Percentiles rank a stretch among this genome's conserved stretches.
Conservation (phyloP, 2,888 invertebrate species). For the Calephelis perditalis region DNA sequence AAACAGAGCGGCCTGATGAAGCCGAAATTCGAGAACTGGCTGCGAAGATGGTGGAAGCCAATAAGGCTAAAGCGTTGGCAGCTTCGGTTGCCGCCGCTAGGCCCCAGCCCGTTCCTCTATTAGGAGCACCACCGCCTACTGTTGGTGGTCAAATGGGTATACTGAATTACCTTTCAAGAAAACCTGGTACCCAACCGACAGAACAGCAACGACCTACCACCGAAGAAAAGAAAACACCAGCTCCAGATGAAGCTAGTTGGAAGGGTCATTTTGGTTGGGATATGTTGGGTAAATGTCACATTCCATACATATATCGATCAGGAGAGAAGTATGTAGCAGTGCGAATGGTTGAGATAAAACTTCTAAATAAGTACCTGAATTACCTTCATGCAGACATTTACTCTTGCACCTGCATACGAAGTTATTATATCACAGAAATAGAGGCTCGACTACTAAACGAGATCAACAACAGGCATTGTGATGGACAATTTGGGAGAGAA, state of each 20-base stretch:
- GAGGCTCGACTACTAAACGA: constrained; percentile 94
- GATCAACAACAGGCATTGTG: constrained; percentile 95
- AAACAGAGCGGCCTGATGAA: constrained; percentile 89
- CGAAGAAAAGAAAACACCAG: constrained; percentile 63
- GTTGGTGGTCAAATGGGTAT: constrained; percentile 77
- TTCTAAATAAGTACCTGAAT: constrained; percentile 92
- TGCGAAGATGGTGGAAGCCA: constrained; percentile 91
- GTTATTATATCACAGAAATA: constrained; percentile 94
- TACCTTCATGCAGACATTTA: constrained; percentile 93
- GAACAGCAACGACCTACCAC: constrained; percentile 48
- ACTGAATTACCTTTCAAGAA: constrained; percentile 79
- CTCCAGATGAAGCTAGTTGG: constrained; percentile 86
- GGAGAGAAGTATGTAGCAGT: constrained; percentile 95
- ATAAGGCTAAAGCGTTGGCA: constrained; percentile 81
- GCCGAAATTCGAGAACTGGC: constrained; percentile 92
- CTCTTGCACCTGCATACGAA: constrained; percentile 93
- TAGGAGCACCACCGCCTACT: constrained; percentile 51
- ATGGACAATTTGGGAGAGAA: constrained; percentile 92
- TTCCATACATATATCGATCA: constrained; percentile 92
- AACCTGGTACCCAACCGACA: constrained; percentile 46
- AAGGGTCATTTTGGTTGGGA: constrained; percentile 95
- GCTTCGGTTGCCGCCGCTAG: constrained; percentile 72
- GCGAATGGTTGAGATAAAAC: constrained; percentile 93
- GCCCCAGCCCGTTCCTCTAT: constrained; percentile 60
- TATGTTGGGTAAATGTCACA: constrained; percentile 88